These are phyloP conservation scores for Xerus inauris DNA, from an alignment of 2,113 vertebrate species.

Conservation along the genomic window DNA sequence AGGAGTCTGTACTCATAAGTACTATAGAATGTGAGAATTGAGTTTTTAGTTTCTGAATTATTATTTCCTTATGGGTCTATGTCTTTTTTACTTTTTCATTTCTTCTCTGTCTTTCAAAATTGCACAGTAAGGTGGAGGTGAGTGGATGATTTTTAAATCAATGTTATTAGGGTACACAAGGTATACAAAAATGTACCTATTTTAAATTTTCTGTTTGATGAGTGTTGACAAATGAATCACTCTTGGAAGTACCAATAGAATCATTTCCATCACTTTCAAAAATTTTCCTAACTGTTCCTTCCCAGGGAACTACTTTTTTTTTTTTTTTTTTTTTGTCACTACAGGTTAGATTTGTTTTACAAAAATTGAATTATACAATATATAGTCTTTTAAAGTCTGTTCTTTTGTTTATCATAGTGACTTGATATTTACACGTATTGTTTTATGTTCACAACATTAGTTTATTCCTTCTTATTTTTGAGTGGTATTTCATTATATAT, in stretches of 20 bases:
- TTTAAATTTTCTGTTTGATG: neutral
- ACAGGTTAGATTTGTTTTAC: neutral
- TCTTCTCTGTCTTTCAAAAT: slow-evolving; percentile 3
- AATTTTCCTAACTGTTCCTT: neutral
- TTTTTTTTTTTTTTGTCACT: neutral
- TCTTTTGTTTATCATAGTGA: neutral
- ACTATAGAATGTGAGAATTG: neutral
- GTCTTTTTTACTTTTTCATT: neutral
- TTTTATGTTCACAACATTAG: neutral
- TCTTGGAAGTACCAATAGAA: neutral
- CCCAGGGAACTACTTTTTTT: neutral
- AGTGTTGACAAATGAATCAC: neutral
- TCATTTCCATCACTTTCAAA: neutral
- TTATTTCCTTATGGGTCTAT: neutral
- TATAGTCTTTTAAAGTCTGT: neutral
- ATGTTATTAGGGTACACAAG: neutral
- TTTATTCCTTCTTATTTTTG: neutral
- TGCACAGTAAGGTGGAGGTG: neutral
- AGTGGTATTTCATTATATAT: neutral
- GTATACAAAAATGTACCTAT: neutral
- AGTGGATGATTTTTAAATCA: neutral
- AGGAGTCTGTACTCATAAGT: neutral
- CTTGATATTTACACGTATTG: neutral
- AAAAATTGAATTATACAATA: neutral
- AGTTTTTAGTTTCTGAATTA: neutral